Evolutionary conservation across 2,797 vertebrate genomes (phyloP), one percentile per base, ranked within the genome.

Genomic region (Tadarida brasiliensis): DNA sequence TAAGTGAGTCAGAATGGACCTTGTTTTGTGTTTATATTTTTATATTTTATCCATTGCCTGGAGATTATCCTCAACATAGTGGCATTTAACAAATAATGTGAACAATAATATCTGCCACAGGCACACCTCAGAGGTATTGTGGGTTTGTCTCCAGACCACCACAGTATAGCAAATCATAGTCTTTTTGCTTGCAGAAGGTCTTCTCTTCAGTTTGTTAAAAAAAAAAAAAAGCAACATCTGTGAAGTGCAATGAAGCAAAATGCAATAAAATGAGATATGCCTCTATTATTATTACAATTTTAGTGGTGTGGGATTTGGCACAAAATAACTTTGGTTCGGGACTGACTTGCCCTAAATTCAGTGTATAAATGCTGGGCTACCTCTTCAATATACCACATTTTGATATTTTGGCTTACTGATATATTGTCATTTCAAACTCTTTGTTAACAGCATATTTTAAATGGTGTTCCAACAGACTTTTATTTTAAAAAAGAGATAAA

Each of bases 401-500:
- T 59, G 33, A 35, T 49, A 57, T 49, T 28, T 90, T 63, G 49
- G 2, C 22, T 77, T 26, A 78, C 5, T 81, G 6, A 7, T 70
- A 19, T 78, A 80, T 67, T 83, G 44, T 16, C 47, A 65, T 81
- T 95, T 87, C 67, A 93, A 87, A 94, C 28, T 57, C 1, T 82
- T 4, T 71, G 85, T 65, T 73, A 94, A 39, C 44, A n/a, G 4
- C 3, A 30, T 35, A 68, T 83, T 89, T 96, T 88, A 93, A 87
- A 65, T 65, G 47, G 17, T 90, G 19, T 59, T 90, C 47, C 39
- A 81, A 76, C 0, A 51, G 14, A 20, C 11, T 61, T 88, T 63
- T 51, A 14, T 67, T 78, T 95, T 44, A 2, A 28, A 84, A 92
- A 87, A 33, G 35, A 87, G 17, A 80, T 96, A 87, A 84, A 73